A percentile compares a stretch with the other conserved stretches of the same genome.
Conservation (phyloP, 2,797 vertebrate species). For the Poeciliopsis gracilis region DNA sequence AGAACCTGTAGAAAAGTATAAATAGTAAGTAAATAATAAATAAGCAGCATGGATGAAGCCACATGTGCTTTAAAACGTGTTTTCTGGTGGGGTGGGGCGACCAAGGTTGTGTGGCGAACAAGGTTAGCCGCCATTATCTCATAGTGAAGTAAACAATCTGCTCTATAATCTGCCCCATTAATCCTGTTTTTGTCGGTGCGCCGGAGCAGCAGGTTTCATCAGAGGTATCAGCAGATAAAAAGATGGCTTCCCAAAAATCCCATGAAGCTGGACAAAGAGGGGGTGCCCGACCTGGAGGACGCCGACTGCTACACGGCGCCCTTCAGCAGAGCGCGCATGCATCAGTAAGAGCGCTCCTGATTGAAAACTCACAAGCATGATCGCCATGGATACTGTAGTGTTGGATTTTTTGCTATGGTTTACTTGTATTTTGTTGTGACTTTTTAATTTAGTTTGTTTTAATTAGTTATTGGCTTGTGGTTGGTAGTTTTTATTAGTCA, state of each 20-base stretch:
- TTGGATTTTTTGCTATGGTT: no score
- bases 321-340: conserved; percentile 95
- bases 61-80: conserved; percentile 5
- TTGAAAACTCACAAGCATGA: not conserved
- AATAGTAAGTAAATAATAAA: conserved; percentile 18
- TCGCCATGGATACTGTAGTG: not conserved
- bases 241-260: conserved; percentile 96
- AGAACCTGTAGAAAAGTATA: conserved; percentile 10
- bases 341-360: conserved; percentile 85
- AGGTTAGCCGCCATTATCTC: conserved; percentile 11
- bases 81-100: not conserved
- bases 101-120: conserved; percentile 7
- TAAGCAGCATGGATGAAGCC: not conserved
- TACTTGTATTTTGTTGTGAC: no score
- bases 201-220: conserved; percentile 85
- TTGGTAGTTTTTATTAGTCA: no score
- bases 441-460: no score
- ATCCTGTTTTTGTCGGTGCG: conserved; percentile 37
- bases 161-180: conserved; percentile 50
- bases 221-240: conserved; percentile 90
- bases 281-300: conserved; percentile 93
- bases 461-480: no score
- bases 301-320: conserved; percentile 97
- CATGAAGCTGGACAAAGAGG: conserved; percentile 98
- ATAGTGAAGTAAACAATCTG: conserved; percentile 49